A percentile compares a stretch with the other conserved stretches of the same genome.
These are phyloP conservation scores for Schizaphis graminum DNA, from an alignment of 2,888 invertebrate species.

Conservation along the genomic window DNA sequence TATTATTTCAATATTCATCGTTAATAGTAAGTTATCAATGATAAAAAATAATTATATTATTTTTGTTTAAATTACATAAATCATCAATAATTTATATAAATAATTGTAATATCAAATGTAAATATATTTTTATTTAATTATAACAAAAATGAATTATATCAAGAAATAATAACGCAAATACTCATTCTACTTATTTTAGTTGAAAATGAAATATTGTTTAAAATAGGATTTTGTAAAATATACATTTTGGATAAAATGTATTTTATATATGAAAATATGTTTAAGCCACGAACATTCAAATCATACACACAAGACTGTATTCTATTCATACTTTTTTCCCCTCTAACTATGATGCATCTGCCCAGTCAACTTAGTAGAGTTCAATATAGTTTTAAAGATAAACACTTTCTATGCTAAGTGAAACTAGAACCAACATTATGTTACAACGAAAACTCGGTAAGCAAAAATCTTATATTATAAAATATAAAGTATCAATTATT, in stretches of 20 bases:
- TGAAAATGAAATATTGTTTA: background rate
- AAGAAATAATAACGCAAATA: background rate
- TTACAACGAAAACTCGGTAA: background rate
- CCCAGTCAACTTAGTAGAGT: background rate
- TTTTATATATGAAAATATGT: background rate
- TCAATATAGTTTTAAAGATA: background rate
- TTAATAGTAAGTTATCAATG: background rate
- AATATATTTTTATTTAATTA: no score
- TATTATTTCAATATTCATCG: background rate
- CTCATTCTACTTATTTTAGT: background rate
- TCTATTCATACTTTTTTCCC: background rate
- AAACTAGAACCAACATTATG: background rate
- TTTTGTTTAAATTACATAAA: no score
- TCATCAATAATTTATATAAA: no score
- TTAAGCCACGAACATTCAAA: background rate
- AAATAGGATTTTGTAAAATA: background rate
- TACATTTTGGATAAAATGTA: background rate
- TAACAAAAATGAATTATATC: background rate
- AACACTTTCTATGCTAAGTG: background rate
- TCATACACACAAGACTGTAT: background rate
- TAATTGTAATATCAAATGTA: no score
- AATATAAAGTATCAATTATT: background rate
- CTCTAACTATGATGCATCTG: background rate
- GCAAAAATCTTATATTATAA: background rate
- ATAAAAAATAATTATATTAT: background rate